Base-by-base conservation (phyloP, 2,888 invertebrate genomes). In the Hoplodrina ambigua region DNA sequence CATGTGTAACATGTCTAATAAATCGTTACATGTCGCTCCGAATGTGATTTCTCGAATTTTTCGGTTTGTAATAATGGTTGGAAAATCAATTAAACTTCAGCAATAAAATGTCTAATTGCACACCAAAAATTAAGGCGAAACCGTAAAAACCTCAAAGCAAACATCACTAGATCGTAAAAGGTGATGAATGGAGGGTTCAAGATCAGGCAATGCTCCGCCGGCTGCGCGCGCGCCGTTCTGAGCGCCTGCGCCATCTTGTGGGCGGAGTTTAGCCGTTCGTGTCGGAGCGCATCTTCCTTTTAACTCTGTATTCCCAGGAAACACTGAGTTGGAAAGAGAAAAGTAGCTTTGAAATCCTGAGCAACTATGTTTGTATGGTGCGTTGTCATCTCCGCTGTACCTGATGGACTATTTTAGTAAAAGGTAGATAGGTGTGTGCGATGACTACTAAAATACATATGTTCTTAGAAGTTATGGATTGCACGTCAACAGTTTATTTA, bases 121-220 rank as follows among this genome's bases (percentile, higher is more conserved):
- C 86, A 90, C 89, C 87, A 90, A 90, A 91, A 92, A 93, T 93
- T 93, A 91, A 93, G 90, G 91, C 89, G 89, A 92, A 94, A 92
- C 93, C 90, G 89, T 94, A 89, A 93, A 89, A 92, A 91, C 91
- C 91, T 86, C 92, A 92, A 92, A 91, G 89, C 88, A 91, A 90
- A 91, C 88, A 90, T 86, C 67, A 86, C 84, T 84, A 86, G 86
- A 85, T 93, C 93, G 92, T 94, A 93, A 94, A 94, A 86, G 84
- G 92, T 93, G 92, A 94, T 94, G 93, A 94, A 94, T 94, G 92
- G 92, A 92, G 88, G 91, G 92, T 93, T 93, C 93, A 93, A 93
- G 91, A 93, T 89, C 93, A 93, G 87, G 84, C 90, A 89, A 86
- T 84, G 86, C 80, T 87, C 87, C 80, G 88, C 89, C 91, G 85